A percentile compares a stretch with the other conserved stretches of the same genome.
Conservation (phyloP, 2,888 invertebrate species). For the Catocala fraxini region DNA sequence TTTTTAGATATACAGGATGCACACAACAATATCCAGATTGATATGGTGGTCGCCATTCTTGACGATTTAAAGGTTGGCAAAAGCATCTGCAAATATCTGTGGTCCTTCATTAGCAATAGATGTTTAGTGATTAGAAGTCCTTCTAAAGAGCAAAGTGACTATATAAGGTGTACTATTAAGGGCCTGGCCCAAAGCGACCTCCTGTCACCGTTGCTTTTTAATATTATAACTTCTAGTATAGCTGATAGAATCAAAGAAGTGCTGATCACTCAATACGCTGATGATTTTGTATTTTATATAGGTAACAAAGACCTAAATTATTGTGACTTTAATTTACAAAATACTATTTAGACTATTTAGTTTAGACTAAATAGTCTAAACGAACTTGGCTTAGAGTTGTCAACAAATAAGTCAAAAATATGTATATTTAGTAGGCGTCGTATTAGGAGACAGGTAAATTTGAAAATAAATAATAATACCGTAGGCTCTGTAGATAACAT, state of each 20-base stretch:
- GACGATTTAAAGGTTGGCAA: slow-evolving; percentile 29
- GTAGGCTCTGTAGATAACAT: neutral
- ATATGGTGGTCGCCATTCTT: slow-evolving; percentile 2
- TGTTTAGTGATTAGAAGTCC: slow-evolving; percentile 11
- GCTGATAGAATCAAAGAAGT: slow-evolving; percentile 18
- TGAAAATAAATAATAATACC: neutral
- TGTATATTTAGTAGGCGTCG: slow-evolving; percentile 17
- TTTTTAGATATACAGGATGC: neutral
- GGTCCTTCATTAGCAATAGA: slow-evolving; percentile 30
- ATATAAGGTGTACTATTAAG: slow-evolving; percentile 12
- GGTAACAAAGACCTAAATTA: slow-evolving; percentile 3
- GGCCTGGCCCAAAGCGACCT: slow-evolving; percentile 50
- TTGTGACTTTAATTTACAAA: neutral
- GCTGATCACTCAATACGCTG: slow-evolving; percentile 16
- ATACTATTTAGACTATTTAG: neutral
- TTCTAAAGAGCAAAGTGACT: neutral
- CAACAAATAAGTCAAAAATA: slow-evolving; percentile 5
- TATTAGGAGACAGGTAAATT: neutral
- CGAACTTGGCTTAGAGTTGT: slow-evolving; percentile 1
- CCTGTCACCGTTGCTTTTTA: slow-evolving; percentile 47
- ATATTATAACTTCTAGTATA: slow-evolving; percentile 15
- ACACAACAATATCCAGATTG: neutral
- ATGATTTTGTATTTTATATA: slow-evolving; percentile 29
- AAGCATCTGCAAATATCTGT: slow-evolving; percentile 38
- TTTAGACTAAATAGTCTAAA: no score